Base-by-base conservation (phyloP, 2,888 invertebrate species). In the Reticulitermes lucifugus region DNA sequence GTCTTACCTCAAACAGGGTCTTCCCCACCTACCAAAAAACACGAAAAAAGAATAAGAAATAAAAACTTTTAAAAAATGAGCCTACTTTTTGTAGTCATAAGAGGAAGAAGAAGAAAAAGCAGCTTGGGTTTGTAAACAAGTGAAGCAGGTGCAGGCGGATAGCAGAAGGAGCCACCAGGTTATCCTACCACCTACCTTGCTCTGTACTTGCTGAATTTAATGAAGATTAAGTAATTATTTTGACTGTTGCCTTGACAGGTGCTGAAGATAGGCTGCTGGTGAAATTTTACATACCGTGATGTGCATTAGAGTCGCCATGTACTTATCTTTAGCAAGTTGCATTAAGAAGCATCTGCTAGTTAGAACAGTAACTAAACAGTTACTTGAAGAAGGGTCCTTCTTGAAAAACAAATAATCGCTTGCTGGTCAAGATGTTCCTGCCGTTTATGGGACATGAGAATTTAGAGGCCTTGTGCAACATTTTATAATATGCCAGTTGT, bases 71-170 rank as follows among this genome's bases (percentile, higher is more conserved):
- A 60, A 60, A 21, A 60, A 60, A n/a, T 60, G 60, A 60, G 60
- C 10, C 21, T n/a, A 60, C 18, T 60, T 60, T 60, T 60, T 60
- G 60, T 60, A 21, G 60, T 60, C 18, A 18, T 60, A 3, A 65
- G n/a, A 65, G n/a, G 65, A 65, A 65, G 25, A 14, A 5, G 65
- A 65, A 65, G 65, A 65, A 25, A 4, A n/a, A 25, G 65, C n/a
- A 25, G 65, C n/a, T 6, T n/a, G 65, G n/a, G 65, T 79, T 79
- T 79, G 79, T 79, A 51, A 51, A 79, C 51, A 79, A 79, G 25
- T 51, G 77, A 51, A 51, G 51, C 79, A 79, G 79, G 79, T 79
- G 79, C 79, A 79, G 25, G n/a, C 43, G 43, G 10, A 46, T 12
- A 7, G 22, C 75, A 22, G 43, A 43, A 77, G 22, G 41, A 25